Base-by-base conservation (phyloP, 2,113 vertebrate genomes). In the Deroptyus accipitrinus region DNA sequence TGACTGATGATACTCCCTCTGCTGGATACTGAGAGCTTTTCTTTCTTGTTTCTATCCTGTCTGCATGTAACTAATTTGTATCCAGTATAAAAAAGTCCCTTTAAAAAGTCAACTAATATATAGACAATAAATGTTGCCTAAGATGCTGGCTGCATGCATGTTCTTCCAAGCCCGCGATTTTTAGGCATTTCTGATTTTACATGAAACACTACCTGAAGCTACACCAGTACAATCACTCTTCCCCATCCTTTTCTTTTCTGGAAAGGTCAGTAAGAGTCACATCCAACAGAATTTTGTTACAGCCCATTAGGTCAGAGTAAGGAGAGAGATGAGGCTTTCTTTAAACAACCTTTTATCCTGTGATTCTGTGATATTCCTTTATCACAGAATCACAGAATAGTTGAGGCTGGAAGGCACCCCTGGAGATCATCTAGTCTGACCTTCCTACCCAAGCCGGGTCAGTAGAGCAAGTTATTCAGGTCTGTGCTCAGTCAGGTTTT, bases 81-180 rank as follows among this genome's bases (percentile, higher is more conserved):
- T 20, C 2, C 8, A 33, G 6, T 20, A 41, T 33, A 33, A 76
- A 92, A 83, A 59, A 1, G 1, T 49, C 31, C 4, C 17, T 48
- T 28, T 48, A 70, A 82, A 73, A 90, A 44, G 1, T 33, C 39
- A 57, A 2, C 2, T 41, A 24, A 66, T 8, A 30, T 10, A 64
- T 33, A 39, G 5, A 33, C 11, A 52, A 52, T 44, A 55, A 70
- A 48, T 76, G 35, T 11, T 41, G 15, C 57, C n/a, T 31, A 52
- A 74, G 37, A 48, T 11, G 1, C 37, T 28, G 17, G 2, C 28
- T 82, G 3, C 6, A 23, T 6, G 4, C 7, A 52, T 1, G 0
- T 46, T 81, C 44, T 87, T 30, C 22, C 49, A 78, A 88, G 19
- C 2, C 19, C 7, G 11, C 41, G 5, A 52, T 78, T 70, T 61